Percentiles rank a stretch among this genome's conserved stretches.
Evolutionary conservation across 2,888 invertebrate genomes (phyloP).

Genomic region (Andrena marginata): DNA sequence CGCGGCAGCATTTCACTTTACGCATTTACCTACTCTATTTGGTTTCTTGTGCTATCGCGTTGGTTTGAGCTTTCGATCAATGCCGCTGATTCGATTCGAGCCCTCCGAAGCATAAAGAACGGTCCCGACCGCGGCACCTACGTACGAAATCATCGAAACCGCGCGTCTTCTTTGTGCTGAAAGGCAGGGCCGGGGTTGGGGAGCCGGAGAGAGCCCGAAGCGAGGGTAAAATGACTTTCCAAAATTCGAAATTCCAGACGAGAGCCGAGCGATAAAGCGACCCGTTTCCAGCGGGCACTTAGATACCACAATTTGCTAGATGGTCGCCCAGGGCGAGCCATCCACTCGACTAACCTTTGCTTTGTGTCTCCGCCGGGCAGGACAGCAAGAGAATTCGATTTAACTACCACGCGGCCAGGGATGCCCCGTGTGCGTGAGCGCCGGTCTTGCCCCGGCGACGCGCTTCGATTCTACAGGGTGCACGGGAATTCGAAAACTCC

Average conservation of each 20-base stretch:
- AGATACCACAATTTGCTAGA: constrained; percentile 79
- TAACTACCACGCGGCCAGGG: constrained; percentile 74
- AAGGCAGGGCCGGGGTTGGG: neutral
- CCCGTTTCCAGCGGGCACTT: constrained; percentile 75
- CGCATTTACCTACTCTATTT: too few relatives aligned
- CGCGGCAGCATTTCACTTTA: neutral
- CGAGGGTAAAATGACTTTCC: constrained; percentile 69
- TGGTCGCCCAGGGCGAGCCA: constrained; percentile 77
- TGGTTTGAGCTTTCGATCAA: neutral
- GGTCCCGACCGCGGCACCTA: neutral
- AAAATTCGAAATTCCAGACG: constrained; percentile 73
- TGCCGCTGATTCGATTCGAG: neutral
- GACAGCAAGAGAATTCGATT: constrained; percentile 79
- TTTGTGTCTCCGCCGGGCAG: constrained; percentile 78
- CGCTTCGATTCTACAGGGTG: constrained; percentile 65
- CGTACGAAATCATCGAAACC: constrained; percentile 14
- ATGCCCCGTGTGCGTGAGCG: constrained; percentile 63
- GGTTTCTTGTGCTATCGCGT: neutral
- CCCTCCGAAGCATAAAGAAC: neutral
- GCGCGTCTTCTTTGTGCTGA: neutral
- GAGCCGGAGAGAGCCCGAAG: constrained; percentile 43
- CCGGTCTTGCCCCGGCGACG: constrained; percentile 26
- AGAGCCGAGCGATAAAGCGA: constrained; percentile 73
- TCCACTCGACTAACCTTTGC: constrained; percentile 78
- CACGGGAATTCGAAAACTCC: constrained; percentile 45